phyloP scores from a whole-genome alignment of 2,797 vertebrate genomes.

The Merluccius polli region DNA sequence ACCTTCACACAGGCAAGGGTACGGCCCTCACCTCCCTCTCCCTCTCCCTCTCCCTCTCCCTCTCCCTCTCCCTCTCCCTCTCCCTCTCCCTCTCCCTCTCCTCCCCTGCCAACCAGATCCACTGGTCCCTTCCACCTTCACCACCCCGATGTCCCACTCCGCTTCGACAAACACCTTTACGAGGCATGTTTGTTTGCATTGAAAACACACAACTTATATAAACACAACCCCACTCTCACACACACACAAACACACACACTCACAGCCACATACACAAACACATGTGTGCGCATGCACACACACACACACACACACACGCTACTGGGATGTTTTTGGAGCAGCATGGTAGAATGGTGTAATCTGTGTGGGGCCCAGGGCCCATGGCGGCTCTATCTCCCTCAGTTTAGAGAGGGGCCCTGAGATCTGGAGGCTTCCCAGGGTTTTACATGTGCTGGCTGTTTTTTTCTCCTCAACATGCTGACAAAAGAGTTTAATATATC shows the following conservation, averaged over 20 bases:
- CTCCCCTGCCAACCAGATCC: not conserved
- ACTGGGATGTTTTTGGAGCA: constrained; percentile 37
- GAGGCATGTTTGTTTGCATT: constrained; percentile 65
- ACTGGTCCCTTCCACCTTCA: constrained; percentile 14
- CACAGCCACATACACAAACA: no score
- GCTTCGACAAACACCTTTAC: constrained; percentile 47
- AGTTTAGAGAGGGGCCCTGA: constrained; percentile 10
- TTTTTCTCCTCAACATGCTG: constrained; percentile 4
- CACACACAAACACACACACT: not conserved
- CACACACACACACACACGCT: not conserved
- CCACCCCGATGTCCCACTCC: constrained; percentile 16
- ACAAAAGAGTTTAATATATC: constrained; percentile 23
- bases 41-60: not conserved
- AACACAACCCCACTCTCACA: not conserved
- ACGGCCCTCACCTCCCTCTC: constrained; percentile 28
- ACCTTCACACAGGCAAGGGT: constrained; percentile 43
- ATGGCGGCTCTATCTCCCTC: constrained; percentile 28
- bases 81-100: no score
- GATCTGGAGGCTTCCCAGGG: constrained; percentile 15
- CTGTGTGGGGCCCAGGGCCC: constrained; percentile 13
- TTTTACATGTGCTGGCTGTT: constrained; percentile 18
- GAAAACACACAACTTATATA: constrained; percentile 62
- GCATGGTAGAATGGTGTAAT: constrained; percentile 41
- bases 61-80: not conserved
- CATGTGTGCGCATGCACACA: not conserved